phyloP scores from a whole-genome alignment of 1,140 invertebrate species.

The Lycorma delicatula region DNA sequence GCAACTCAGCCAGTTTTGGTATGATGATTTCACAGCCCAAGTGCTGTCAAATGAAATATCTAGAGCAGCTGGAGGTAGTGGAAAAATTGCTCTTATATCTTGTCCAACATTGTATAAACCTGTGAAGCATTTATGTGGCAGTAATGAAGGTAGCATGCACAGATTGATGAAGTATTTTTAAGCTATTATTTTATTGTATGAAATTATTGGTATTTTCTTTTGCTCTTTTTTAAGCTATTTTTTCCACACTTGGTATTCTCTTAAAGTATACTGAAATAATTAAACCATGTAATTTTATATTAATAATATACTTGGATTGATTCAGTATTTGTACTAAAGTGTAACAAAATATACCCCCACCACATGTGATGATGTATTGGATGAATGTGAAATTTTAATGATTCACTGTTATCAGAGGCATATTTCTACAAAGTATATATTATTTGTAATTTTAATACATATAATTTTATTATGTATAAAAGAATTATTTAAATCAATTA shows the following conservation, averaged over 20 bases:
- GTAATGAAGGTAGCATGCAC: not conserved
- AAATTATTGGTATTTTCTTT: not conserved
- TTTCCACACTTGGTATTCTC: not conserved
- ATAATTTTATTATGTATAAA: too few relatives aligned
- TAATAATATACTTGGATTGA: not conserved
- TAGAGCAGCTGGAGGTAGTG: constrained; percentile 42
- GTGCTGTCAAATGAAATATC: constrained; percentile 55
- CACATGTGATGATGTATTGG: too few relatives aligned
- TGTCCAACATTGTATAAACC: constrained; percentile 78
- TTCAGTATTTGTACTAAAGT: too few relatives aligned
- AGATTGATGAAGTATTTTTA: not conserved
- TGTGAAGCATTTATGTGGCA: constrained; percentile 41
- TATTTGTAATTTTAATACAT: too few relatives aligned
- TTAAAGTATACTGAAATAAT: not conserved
- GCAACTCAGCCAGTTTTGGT: constrained; percentile 98
- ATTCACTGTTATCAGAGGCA: too few relatives aligned
- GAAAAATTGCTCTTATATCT: constrained; percentile 75
- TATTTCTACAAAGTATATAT: too few relatives aligned
- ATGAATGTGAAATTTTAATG: too few relatives aligned
- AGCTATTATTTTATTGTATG: not conserved
- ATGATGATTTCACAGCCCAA: constrained; percentile 66
- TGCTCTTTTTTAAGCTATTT: not conserved
- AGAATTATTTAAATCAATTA: too few relatives aligned
- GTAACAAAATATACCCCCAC: too few relatives aligned
- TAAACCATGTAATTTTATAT: not conserved